A percentile compares a stretch with the other conserved stretches of the same genome.
Evolutionary conservation across 2,888 invertebrate genomes (phyloP).

Genomic region (Acrobasis consociella): DNA sequence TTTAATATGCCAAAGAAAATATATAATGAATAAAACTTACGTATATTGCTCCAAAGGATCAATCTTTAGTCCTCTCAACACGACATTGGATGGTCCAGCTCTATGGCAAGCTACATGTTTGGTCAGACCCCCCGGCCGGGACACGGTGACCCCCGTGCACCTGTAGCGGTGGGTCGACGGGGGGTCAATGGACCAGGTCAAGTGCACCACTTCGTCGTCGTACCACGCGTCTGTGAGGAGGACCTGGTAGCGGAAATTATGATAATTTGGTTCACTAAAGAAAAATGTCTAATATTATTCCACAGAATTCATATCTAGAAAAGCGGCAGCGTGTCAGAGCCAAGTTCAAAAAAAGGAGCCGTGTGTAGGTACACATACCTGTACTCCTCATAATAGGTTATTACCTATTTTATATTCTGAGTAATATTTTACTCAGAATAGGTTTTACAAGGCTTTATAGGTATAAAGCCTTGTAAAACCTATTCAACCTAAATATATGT

Average conservation of each 20-base stretch:
- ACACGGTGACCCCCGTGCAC: conserved; percentile 70
- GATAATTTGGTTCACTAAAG: too few species aligned
- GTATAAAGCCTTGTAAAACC: too few species aligned
- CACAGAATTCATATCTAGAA: too few species aligned
- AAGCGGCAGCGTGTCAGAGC: too few species aligned
- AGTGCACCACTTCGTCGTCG: conserved; percentile 67
- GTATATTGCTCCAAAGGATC: conserved; percentile 67
- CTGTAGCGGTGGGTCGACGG: conserved; percentile 60
- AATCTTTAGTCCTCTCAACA: conserved; percentile 68
- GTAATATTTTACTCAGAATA: too few species aligned
- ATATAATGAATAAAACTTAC: conserved; percentile 47
- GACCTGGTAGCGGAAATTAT: conserved; percentile 44
- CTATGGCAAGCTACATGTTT: conserved; percentile 74
- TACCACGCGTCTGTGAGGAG: conserved; percentile 67
- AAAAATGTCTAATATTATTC: too few species aligned
- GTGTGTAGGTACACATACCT: too few species aligned
- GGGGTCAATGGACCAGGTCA: conserved; percentile 71
- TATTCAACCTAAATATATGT: too few species aligned
- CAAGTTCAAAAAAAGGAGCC: too few species aligned
- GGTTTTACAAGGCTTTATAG: too few species aligned
- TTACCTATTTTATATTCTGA: too few species aligned
- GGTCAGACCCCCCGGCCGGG: conserved; percentile 60
- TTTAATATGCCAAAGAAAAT: not conserved
- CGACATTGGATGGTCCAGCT: conserved; percentile 63
- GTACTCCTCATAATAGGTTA: too few species aligned